phyloP scores from a whole-genome alignment of 2,888 invertebrate genomes.

The Lochmaea crataegi region DNA sequence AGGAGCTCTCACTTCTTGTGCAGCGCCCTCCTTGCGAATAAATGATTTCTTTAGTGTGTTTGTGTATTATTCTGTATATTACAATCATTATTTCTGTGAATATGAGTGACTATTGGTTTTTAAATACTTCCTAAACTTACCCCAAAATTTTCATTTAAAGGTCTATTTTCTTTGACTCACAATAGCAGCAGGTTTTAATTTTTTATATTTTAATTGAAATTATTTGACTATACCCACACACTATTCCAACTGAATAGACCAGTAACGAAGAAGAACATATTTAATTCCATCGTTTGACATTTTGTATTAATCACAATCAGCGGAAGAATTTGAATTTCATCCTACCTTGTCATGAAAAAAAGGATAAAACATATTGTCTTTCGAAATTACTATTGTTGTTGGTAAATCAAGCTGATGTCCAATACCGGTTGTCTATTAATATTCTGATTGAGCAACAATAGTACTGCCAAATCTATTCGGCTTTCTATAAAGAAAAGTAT shows the following conservation, averaged over 20 bases:
- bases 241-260: constrained; percentile 17
- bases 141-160: too few relatives aligned
- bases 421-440: constrained; percentile 14
- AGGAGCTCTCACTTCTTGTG: too few relatives aligned
- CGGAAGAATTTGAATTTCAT: constrained; percentile 56
- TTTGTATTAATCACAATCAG: constrained; percentile 53
- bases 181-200: too few relatives aligned
- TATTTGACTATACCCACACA: constrained; percentile 14
- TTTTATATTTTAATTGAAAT: neutral
- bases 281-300: constrained; percentile 19
- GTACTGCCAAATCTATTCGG: neutral
- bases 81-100: too few relatives aligned
- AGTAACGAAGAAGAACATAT: constrained; percentile 27
- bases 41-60: too few relatives aligned
- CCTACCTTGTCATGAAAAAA: constrained; percentile 53
- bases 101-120: too few relatives aligned
- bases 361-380: constrained; percentile 52
- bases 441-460: neutral
- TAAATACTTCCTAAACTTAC: too few relatives aligned
- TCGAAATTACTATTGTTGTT: constrained; percentile 29
- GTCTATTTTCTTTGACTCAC: too few relatives aligned
- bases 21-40: too few relatives aligned
- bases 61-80: too few relatives aligned
- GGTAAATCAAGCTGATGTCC: constrained; percentile 15
- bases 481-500: neutral